These are phyloP conservation scores for Melangyna quadrimaculata DNA, from an alignment of 2,888 invertebrate species.

Conservation along the genomic window DNA sequence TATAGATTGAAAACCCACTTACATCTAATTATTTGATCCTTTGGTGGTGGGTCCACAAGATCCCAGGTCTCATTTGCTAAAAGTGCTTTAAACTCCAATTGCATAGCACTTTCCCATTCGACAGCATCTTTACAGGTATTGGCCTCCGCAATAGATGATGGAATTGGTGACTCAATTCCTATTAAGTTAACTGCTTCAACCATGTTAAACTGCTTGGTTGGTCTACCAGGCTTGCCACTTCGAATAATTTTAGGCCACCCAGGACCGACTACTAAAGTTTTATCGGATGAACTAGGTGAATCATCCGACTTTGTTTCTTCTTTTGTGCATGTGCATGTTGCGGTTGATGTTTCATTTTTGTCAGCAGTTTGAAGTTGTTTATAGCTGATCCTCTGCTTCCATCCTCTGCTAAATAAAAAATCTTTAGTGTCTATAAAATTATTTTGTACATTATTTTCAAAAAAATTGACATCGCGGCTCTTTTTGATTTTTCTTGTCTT, in stretches of 20 bases:
- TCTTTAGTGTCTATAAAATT: neutral
- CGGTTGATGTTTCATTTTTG: neutral
- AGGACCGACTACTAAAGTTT: neutral
- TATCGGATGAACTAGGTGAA: neutral
- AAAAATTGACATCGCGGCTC: slow-evolving; percentile 18
- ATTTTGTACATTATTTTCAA: neutral
- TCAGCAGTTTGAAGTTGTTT: neutral
- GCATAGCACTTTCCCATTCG: neutral
- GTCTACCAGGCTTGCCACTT: neutral
- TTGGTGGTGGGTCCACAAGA: no score
- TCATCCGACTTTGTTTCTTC: no score
- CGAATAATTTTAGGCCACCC: neutral
- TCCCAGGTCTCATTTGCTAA: no score
- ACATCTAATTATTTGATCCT: no score
- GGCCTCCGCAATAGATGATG: neutral
- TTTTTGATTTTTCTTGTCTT: neutral
- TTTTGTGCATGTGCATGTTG: neutral
- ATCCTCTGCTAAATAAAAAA: neutral
- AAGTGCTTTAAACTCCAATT: neutral
- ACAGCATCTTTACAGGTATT: neutral
- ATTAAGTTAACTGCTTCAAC: neutral
- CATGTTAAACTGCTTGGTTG: neutral
- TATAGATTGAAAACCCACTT: no score
- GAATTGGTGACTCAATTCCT: neutral
- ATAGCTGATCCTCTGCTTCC: neutral